Percentiles rank a stretch among this genome's conserved stretches.
These are phyloP conservation scores for Machaerirhynchus nigripectus DNA, from an alignment of 2,113 vertebrate genomes.

Conservation along the genomic window DNA sequence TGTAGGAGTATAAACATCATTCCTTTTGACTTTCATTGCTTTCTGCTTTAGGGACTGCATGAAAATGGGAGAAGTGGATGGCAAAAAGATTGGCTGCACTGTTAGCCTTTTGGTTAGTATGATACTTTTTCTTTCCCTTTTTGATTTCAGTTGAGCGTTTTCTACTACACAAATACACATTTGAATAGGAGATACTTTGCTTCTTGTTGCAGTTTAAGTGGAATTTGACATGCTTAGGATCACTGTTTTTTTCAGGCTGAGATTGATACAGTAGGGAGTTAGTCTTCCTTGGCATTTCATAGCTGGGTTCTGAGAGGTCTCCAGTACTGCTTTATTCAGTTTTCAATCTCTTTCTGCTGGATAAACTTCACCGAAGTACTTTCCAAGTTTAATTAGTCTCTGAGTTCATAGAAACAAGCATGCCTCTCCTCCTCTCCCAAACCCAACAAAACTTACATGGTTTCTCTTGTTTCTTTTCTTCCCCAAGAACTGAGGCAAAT, in stretches of 20 bases:
- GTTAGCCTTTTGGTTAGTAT: constrained; percentile 94
- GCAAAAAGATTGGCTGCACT: constrained; percentile 97
- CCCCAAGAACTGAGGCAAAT: not conserved
- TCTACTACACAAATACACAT: not conserved
- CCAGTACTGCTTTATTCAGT: not conserved
- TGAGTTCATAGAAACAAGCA: not conserved
- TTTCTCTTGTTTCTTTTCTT: not conserved
- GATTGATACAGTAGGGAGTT: not conserved
- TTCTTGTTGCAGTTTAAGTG: not conserved
- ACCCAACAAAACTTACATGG: not conserved
- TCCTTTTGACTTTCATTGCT: constrained; percentile 1
- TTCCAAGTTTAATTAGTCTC: not conserved
- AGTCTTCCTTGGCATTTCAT: not conserved
- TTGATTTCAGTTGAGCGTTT: not conserved
- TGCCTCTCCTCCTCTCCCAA: not conserved
- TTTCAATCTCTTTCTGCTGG: not conserved
- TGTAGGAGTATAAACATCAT: not conserved
- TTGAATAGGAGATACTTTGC: not conserved
- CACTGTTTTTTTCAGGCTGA: not conserved
- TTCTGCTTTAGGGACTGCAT: constrained; percentile 90
- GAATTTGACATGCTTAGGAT: not conserved
- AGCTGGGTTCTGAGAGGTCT: not conserved
- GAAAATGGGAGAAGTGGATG: constrained; percentile 97
- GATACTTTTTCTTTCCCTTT: not conserved
- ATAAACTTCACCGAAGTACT: not conserved